phyloP scores from a whole-genome alignment of 2,888 invertebrate species.

The Drosophila merina region DNA sequence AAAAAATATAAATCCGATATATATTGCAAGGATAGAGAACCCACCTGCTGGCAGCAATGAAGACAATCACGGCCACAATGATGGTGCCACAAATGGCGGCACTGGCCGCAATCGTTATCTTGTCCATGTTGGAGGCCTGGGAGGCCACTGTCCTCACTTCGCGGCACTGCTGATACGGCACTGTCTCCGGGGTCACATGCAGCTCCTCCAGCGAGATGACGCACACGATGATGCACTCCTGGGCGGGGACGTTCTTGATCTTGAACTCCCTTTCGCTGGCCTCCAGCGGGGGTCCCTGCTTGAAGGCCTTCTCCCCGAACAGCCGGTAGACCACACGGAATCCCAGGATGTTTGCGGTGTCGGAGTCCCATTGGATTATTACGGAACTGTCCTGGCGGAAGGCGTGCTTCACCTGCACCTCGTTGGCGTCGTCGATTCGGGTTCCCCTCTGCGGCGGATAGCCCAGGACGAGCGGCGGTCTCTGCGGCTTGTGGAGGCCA shows the following conservation, averaged over 20 bases:
- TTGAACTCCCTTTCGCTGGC: constrained; percentile 95
- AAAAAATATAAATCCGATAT: background rate
- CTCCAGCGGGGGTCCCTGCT: constrained; percentile 94
- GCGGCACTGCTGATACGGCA: constrained; percentile 93
- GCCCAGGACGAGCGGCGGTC: constrained; percentile 90
- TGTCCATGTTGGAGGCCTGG: constrained; percentile 95
- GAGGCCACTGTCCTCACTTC: constrained; percentile 94
- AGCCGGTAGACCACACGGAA: constrained; percentile 94
- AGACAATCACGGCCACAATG: constrained; percentile 94
- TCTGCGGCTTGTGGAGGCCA: constrained; percentile 84
- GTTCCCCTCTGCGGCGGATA: constrained; percentile 88
- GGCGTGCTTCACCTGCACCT: constrained; percentile 93
- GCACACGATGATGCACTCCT: constrained; percentile 97
- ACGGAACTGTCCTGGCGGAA: constrained; percentile 93
- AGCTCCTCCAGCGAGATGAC: constrained; percentile 95
- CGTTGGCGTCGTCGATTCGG: constrained; percentile 88
- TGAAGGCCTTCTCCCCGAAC: constrained; percentile 95
- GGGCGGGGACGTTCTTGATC: constrained; percentile 95
- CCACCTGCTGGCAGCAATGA: constrained; percentile 91
- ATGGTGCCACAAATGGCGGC: constrained; percentile 97
- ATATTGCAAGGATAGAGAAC: background rate
- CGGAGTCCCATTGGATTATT: constrained; percentile 96
- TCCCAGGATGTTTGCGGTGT: constrained; percentile 93
- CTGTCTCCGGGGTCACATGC: constrained; percentile 93
- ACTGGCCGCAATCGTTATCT: constrained; percentile 96